Evolutionary conservation across 2,113 vertebrate genomes (phyloP).

Genomic region (Paralichthys olivaceus): DNA sequence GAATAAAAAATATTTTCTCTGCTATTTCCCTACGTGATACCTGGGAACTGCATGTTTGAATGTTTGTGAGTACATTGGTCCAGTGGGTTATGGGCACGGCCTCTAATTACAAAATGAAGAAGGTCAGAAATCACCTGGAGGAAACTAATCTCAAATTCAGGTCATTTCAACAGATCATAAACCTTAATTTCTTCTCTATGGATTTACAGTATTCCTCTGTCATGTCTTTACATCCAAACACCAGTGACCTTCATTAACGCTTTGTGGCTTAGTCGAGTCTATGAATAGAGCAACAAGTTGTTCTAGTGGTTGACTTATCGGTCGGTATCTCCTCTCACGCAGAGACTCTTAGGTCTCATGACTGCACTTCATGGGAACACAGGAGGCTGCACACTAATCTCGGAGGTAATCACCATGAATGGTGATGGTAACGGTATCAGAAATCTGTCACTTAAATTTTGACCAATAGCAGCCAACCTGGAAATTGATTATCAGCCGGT

Average conservation of each 20-base stretch:
- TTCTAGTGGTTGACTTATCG: conserved; percentile 32
- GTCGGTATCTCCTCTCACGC: conserved; percentile 23
- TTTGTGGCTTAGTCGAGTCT: conserved; percentile 19
- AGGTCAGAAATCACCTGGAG: conserved; percentile 10
- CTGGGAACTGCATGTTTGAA: conserved; percentile 1
- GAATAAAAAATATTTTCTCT: neutral
- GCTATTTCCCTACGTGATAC: neutral
- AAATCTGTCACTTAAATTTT: conserved; percentile 54
- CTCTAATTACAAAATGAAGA: conserved; percentile 3
- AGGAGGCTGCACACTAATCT: conserved; percentile 59
- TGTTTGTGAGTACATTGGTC: neutral
- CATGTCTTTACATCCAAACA: conserved; percentile 31
- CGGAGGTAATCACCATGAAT: conserved; percentile 9
- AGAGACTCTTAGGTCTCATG: conserved; percentile 42
- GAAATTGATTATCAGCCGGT: conserved; percentile 30
- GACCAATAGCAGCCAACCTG: conserved; percentile 38
- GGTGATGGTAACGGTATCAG: neutral
- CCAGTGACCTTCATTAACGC: conserved; percentile 24
- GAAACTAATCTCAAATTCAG: neutral
- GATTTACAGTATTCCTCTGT: conserved; percentile 28
- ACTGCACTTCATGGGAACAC: conserved; percentile 24
- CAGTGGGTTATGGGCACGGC: neutral
- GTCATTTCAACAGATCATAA: conserved; percentile 16
- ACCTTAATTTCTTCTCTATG: neutral
- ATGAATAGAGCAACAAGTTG: conserved; percentile 55